Evolutionary conservation across 2,888 invertebrate genomes (phyloP), one percentile per base, ranked within the genome.

Genomic region (Atethmia centrago): DNA sequence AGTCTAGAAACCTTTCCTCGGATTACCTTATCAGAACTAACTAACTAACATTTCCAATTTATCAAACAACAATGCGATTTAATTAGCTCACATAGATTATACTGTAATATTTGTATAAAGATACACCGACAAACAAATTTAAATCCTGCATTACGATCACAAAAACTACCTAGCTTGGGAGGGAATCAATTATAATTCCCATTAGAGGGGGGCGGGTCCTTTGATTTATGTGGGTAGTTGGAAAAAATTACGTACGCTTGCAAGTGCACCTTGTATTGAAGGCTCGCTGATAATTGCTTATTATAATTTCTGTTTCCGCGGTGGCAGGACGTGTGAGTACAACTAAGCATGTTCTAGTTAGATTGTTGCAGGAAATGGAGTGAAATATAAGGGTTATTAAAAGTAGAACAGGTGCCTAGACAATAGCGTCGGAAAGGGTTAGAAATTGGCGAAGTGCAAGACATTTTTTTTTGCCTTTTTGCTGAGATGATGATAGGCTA

Each of bases 141-240:
- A 86, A 87, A 87, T 87, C 81, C 72, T 66, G 75, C 86, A 83
- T 87, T 84, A 87, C 86, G 74, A 87, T 87, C 86, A 87, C 79
- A 87, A 82, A 86, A 80, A 87, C 87, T 77, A 87, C 88, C 88
- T 86, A 88, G 89, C 71, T 82, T 81, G 89, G 89, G 87, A 87
- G 90, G 91, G 90, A 92, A 93, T 93, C 93, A 93, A 93, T 93
- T 93, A 93, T 90, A 92, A 91, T 91, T 92, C 87, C 91, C 92
- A 93, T 93, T 92, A 93, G 91, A 91, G 87, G 86, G 84, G 86
- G 93, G 93, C 93, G 93, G 88, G 85, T 80, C 87, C 73, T 61
- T 74, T 87, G 92, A 92, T 93, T 93, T 91, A 91, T 91, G 85
- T 76, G 77, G 76, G 73, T 83, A 72, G 77, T 62, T 78, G 71